Evolutionary conservation across 2,888 invertebrate genomes (phyloP), one percentile per base, ranked within the genome.

Genomic region (Mactromeris polynyma): DNA sequence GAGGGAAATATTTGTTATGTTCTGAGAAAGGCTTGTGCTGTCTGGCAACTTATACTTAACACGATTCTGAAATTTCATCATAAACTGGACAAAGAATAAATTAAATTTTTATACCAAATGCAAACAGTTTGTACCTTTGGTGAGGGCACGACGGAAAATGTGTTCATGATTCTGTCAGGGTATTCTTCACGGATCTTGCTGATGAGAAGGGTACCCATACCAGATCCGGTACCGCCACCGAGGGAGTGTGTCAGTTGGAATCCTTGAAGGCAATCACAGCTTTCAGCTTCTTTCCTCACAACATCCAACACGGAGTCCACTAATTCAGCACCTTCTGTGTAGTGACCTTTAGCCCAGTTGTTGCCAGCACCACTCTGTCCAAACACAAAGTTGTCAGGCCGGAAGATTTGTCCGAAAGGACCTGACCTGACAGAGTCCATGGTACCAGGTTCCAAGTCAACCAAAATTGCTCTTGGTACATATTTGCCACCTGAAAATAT

Each of bases 361-460:
- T 81, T 81, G 26, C 81, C 81, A 54, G 81, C 81, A 7, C 81
- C 81, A 54, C 81, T 81, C 54, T 81, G 81, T 54, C 81, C 81
- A 36, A 81, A 81, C 9, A 81, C 81, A 81, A 81, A 81, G 31
- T 81, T 81, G 54, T 81, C 81, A 17, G 81, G 81, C 14, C 81
- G 96, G 93, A 96, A 96, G 40, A 96, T 96, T 40, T 83, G 83
- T 38, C 58, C 64, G 38, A 58, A 83, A 11, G 77, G 84, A 77
- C 77, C 77, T 26, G 84, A 84, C 36, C 84, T 84, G 91, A 99
- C 99, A 0, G 99, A 98, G 97, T 99, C 99, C 99, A 99, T 99
- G 94, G 99, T 99, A 94, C 99, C 99, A 80, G 99, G 99, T 97
- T 99, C 99, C 96, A 99, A 97, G 96, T 99, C 99, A 93, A 99